Base-by-base conservation (phyloP, 2,113 vertebrate genomes). In the Burhinus bistriatus region DNA sequence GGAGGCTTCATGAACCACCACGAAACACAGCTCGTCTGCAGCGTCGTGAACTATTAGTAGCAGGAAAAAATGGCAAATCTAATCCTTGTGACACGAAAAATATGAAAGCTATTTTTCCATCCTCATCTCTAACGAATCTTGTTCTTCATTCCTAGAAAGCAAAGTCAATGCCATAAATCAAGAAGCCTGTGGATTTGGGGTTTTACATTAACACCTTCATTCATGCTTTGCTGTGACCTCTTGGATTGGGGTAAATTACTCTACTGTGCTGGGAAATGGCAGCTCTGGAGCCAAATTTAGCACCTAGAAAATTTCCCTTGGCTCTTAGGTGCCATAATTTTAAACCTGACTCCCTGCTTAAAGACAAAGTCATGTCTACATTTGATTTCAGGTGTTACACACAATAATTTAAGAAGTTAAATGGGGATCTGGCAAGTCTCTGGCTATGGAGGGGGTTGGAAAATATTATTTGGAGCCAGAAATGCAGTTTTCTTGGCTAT, bases 241-340 rank as follows among this genome's bases (percentile, higher is more conserved):
- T 64, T 77, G 72, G 87, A 77, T 22, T 36, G 52, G 69, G 86
- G 80, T 93, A 86, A 97, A 89, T 82, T 90, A 73, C 90, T 97
- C 90, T 84, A 51, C 84, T 92, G 84, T 95, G 95, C 96, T 97
- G 97, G 95, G 96, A 98, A 98, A 87, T 54, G 61, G 94, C 92
- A 97, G 79, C 81, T 95, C 81, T 2, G 3, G 75, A 93, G 96
- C 94, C 97, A 97, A 97, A 92, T 95, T 88, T 94, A 94, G 88
- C 96, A 94, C 89, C 90, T 96, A 93, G 65, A 97, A 93, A 91
- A 95, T 94, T 94, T 96, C 95, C 64, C 77, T 94, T 96, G 88
- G 95, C 95, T 95, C 69, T 40, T 45, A 94, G 70, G 75, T 87
- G 80, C 58, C 65, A 52, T 86, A 80, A 84, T 93, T 95, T 92